Evolutionary conservation across 64 coral and sea anemone species (phyloP).

Genomic region (Orbicella faveolata): DNA sequence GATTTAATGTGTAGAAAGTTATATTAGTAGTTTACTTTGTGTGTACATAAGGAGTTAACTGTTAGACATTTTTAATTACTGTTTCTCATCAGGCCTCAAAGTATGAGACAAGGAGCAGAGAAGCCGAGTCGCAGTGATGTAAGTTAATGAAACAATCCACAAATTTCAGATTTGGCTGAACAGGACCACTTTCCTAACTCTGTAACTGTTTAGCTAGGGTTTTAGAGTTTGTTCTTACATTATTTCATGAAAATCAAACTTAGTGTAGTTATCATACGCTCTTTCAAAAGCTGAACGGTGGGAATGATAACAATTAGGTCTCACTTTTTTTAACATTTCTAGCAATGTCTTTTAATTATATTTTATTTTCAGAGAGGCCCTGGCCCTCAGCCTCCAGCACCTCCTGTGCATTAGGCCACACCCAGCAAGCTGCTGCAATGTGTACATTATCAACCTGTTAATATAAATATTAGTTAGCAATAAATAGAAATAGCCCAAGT

Average conservation of each 20-base stretch:
- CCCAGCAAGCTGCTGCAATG: neutral
- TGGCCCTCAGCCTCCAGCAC: slow-evolving; percentile 48
- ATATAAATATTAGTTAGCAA: neutral
- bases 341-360: neutral
- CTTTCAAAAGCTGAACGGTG: too few relatives aligned
- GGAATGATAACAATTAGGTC: too few relatives aligned
- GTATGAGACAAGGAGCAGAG: slow-evolving; percentile 72
- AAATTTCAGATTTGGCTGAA: too few relatives aligned
- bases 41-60: too few relatives aligned
- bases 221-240: too few relatives aligned
- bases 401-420: slow-evolving; percentile 46
- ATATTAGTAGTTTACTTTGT: too few relatives aligned
- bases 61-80: neutral
- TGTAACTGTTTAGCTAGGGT: too few relatives aligned
- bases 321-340: too few relatives aligned
- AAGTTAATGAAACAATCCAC: slow-evolving; percentile 14
- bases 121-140: slow-evolving; percentile 84
- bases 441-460: neutral
- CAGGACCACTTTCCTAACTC: too few relatives aligned
- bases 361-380: slow-evolving; percentile 29
- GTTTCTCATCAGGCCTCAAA: slow-evolving; percentile 59
- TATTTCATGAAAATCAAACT: too few relatives aligned
- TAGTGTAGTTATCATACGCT: too few relatives aligned
- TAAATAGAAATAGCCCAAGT: neutral
- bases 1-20: too few relatives aligned